Conservation (phyloP, 2,888 invertebrate species). For the Nymphalis urticae region DNA sequence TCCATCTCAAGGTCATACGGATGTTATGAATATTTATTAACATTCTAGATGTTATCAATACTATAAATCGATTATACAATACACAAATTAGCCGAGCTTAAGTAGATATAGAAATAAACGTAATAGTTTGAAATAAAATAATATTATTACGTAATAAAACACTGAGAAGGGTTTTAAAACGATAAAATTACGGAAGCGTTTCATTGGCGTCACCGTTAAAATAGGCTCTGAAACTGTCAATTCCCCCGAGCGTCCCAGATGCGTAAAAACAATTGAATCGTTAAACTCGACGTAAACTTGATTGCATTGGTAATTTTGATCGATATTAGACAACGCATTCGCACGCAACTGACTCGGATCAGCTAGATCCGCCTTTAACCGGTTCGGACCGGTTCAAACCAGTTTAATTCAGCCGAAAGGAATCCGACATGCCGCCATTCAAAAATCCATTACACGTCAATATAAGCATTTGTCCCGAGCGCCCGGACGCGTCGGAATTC, state of each 20-base stretch:
- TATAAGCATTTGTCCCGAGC: slow-evolving; percentile 64
- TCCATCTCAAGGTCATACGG: background rate
- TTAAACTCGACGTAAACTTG: slow-evolving; percentile 23
- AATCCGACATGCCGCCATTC: slow-evolving; percentile 62
- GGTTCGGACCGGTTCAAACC: slow-evolving; percentile 44
- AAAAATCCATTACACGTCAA: slow-evolving; percentile 78
- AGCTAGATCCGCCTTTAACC: slow-evolving; percentile 24
- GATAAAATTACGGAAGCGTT: slow-evolving; percentile 13
- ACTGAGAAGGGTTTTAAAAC: slow-evolving; percentile 6
- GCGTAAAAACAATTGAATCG: slow-evolving; percentile 22
- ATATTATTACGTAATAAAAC: background rate
- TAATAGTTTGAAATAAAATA: slow-evolving; percentile 1
- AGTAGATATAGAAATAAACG: background rate
- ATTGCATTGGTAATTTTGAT: slow-evolving; percentile 35
- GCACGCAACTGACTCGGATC: slow-evolving; percentile 32
- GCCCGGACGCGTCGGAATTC: slow-evolving; percentile 28
- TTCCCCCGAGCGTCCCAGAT: slow-evolving; percentile 15
- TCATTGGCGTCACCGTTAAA: slow-evolving; percentile 13
- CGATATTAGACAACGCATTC: slow-evolving; percentile 56
- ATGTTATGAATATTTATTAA: background rate
- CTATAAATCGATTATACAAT: no score
- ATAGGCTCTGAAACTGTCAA: slow-evolving; percentile 15
- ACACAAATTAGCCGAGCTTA: background rate
- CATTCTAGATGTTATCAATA: background rate
- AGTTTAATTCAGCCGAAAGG: slow-evolving; percentile 53